Conservation (phyloP, 2,888 invertebrate species). For the Nomada ruficornis region DNA sequence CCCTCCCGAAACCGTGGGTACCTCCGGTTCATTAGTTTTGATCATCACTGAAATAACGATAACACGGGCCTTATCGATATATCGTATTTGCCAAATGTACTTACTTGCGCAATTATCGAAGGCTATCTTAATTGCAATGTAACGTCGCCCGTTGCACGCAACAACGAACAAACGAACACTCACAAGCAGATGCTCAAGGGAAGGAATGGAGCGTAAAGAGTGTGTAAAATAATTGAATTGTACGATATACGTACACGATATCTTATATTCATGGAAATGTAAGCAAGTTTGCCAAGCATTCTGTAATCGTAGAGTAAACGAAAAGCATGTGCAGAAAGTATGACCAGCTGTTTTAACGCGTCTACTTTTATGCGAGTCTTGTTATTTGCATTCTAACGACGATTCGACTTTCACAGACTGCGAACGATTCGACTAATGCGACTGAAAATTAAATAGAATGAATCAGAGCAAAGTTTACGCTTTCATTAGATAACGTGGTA, state of each 20-base stretch:
- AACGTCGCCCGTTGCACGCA: constrained; percentile 4
- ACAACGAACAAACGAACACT: constrained; percentile 39
- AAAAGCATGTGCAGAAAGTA: background rate
- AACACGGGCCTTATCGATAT: background rate
- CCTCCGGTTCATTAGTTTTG: constrained; percentile 85
- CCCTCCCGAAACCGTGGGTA: constrained; percentile 88
- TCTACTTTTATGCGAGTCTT: background rate
- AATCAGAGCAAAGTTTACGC: background rate
- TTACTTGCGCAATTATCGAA: background rate
- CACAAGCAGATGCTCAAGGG: constrained; percentile 28
- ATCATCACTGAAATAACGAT: constrained; percentile 86
- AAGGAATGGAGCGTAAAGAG: constrained; percentile 1
- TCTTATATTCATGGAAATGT: background rate
- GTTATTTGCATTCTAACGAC: background rate
- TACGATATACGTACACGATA: constrained; percentile 2
- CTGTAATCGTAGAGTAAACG: background rate
- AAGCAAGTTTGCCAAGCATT: no score
- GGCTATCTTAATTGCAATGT: constrained; percentile 17
- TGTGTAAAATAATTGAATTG: constrained; percentile 19
- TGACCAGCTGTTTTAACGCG: background rate
- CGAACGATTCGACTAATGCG: background rate
- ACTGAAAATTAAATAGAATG: background rate
- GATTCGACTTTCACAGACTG: background rate
- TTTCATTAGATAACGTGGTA: background rate
- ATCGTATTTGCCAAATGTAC: no score